phyloP scores from a whole-genome alignment of 2,113 vertebrate genomes.

The Argyrosomus japonicus region DNA sequence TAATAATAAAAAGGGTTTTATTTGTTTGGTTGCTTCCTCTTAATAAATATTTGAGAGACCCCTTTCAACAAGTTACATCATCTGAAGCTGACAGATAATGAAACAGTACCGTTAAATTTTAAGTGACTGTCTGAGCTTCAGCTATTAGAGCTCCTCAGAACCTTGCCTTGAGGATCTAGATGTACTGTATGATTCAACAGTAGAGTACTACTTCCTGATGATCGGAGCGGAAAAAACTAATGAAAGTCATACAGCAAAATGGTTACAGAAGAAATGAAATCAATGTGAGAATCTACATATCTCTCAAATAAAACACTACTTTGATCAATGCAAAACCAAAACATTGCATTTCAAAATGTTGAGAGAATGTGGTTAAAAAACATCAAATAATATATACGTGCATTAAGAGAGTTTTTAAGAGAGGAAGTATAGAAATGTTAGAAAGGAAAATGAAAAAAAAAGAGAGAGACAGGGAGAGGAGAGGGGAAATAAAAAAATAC shows the following conservation, averaged over 20 bases:
- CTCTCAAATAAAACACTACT: conserved; percentile 84
- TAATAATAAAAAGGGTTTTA: conserved; percentile 14
- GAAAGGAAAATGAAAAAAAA: conserved; percentile 60
- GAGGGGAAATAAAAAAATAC: conserved; percentile 61
- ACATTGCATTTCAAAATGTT: conserved; percentile 79
- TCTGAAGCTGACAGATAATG: conserved; percentile 27
- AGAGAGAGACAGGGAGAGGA: conserved; percentile 65
- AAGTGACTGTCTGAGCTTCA: conserved; percentile 57
- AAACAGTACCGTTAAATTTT: conserved; percentile 25
- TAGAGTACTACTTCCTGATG: conserved; percentile 73
- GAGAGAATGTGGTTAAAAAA: conserved; percentile 77
- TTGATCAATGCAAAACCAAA: conserved; percentile 82
- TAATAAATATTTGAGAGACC: conserved; percentile 65
- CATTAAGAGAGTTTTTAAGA: conserved; percentile 67
- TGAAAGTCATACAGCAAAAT: conserved; percentile 83
- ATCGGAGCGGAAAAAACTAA: conserved; percentile 77
- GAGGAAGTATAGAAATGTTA: conserved; percentile 61
- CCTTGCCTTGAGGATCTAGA: conserved; percentile 69
- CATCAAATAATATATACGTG: conserved; percentile 75
- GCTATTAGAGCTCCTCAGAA: conserved; percentile 64
- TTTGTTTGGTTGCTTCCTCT: conserved; percentile 38
- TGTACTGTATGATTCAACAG: conserved; percentile 75
- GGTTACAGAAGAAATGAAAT: conserved; percentile 84
- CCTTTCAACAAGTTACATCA: conserved; percentile 23
- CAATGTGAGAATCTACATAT: conserved; percentile 82